These are phyloP conservation scores for Caenorhabditis sinica DNA, from an alignment of 2,888 invertebrate genomes.

Conservation along the genomic window DNA sequence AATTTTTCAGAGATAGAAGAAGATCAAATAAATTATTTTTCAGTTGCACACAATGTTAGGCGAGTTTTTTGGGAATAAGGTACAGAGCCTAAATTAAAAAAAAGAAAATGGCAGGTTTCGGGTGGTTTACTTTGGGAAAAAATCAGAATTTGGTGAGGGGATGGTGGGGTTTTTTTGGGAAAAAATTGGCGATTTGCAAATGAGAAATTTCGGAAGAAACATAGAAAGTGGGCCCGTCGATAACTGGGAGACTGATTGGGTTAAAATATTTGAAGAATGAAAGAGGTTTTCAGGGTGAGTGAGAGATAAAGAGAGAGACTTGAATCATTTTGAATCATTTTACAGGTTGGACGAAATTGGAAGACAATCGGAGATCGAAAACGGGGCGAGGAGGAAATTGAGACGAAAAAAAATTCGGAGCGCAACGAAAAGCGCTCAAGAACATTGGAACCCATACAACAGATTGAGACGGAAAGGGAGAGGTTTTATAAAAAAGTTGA, in stretches of 20 bases:
- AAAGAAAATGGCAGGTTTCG: conserved; percentile 9
- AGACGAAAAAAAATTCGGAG: not conserved
- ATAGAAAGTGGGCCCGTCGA: conserved; percentile 22
- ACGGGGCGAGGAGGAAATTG: conserved; percentile 3
- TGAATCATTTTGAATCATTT: conserved; percentile 18
- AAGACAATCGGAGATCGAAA: conserved; percentile 37
- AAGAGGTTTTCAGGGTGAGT: conserved; percentile 26
- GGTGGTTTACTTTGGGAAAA: not conserved
- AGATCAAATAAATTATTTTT: conserved; percentile 35
- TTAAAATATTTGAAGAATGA: not conserved
- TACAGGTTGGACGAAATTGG: not conserved
- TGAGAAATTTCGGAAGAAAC: not conserved
- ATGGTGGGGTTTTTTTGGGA: not conserved
- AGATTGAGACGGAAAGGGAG: conserved; percentile 28
- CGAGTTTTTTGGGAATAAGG: not conserved
- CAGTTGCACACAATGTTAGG: no score
- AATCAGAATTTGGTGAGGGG: not conserved
- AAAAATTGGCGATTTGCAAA: not conserved
- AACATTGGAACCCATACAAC: conserved; percentile 67
- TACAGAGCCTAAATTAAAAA: not conserved
- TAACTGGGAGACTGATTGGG: conserved; percentile 35
- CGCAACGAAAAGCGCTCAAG: conserved; percentile 10
- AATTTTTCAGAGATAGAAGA: not conserved
- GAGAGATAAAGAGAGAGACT: conserved; percentile 18
- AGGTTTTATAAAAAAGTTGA: no score